Evolutionary conservation across 1,140 invertebrate species (phyloP).

Genomic region (Carposina sasakii): DNA sequence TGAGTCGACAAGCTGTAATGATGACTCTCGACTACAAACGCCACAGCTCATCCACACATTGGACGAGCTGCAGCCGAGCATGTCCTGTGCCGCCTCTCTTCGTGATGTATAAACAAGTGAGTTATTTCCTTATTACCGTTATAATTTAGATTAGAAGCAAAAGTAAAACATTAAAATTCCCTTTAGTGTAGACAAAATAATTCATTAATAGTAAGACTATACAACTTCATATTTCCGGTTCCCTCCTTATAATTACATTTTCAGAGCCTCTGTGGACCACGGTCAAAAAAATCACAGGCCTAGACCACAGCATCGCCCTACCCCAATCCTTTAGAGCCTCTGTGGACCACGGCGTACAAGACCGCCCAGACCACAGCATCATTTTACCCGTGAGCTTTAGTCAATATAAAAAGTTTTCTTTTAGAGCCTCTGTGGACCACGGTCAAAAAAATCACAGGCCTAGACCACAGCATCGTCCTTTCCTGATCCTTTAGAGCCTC

Average conservation of each 20-base stretch:
- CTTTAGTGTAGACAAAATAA: neutral
- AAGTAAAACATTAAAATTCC: neutral
- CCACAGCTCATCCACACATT: neutral
- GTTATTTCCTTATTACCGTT: neutral
- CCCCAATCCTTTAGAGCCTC: neutral
- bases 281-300: no score
- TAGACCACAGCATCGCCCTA: neutral
- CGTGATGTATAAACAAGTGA: neutral
- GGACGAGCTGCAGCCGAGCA: neutral
- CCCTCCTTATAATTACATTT: no score
- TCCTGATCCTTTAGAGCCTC: no score
- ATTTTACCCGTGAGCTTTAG: neutral
- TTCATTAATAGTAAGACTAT: neutral
- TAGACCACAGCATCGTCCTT: slow-evolving; percentile 5
- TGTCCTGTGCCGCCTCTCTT: neutral
- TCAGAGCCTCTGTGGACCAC: no score
- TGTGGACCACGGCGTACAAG: slow-evolving; percentile 1
- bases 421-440: slow-evolving; percentile 12
- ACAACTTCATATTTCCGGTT: no score
- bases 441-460: slow-evolving; percentile 3
- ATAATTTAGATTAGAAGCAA: neutral
- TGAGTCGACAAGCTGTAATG: no score
- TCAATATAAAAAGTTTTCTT: neutral
- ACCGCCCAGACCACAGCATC: slow-evolving; percentile 2
- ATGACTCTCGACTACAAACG: neutral